Conservation (phyloP, 2,888 invertebrate genomes). For the Gisinianus flammeolus region DNA sequence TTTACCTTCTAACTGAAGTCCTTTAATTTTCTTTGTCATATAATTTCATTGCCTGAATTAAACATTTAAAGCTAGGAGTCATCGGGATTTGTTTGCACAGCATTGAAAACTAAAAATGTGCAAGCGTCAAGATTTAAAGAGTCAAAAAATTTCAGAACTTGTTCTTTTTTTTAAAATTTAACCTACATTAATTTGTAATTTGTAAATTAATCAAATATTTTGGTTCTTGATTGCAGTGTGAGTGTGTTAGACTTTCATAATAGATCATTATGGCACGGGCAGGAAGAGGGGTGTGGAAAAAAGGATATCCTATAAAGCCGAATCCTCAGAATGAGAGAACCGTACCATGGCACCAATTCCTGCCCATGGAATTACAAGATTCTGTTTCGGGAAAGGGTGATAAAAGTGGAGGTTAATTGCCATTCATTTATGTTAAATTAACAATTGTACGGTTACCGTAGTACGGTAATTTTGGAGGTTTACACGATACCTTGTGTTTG, state of each 20-base stretch:
- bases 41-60: no score
- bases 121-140: no score
- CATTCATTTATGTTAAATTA: background rate
- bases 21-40: no score
- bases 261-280: background rate
- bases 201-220: background rate
- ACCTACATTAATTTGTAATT: background rate
- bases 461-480: no score
- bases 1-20: no score
- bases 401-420: constrained; percentile 48
- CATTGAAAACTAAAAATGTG: no score
- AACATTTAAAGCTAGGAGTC: no score
- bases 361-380: constrained; percentile 47
- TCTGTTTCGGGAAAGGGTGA: constrained; percentile 45
- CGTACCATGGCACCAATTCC: constrained; percentile 46
- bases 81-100: no score
- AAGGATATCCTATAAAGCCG: constrained; percentile 17
- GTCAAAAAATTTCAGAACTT: no score
- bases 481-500: background rate
- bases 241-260: background rate
- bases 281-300: constrained; percentile 1
- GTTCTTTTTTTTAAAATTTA: no score
- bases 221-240: background rate
- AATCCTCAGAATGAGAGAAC: constrained; percentile 24
- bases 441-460: constrained; percentile 9